Percentiles rank a stretch among this genome's conserved stretches.
These are phyloP conservation scores for Cephalopholis sonnerati DNA, from an alignment of 2,113 vertebrate genomes.

Conservation along the genomic window DNA sequence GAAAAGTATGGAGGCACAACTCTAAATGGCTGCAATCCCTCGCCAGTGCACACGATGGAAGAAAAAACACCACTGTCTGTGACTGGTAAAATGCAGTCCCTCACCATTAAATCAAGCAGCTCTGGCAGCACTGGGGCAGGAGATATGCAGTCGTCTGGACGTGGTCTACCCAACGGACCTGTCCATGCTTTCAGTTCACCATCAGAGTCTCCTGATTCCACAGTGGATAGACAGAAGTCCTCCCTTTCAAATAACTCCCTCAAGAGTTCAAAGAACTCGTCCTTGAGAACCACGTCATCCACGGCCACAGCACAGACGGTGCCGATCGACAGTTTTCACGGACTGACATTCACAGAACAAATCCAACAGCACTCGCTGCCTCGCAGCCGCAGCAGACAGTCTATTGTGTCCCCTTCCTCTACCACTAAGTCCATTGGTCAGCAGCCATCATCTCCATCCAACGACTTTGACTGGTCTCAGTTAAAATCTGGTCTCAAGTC, in stretches of 20 bases:
- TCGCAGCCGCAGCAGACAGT: conserved; percentile 96
- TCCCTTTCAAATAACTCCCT: conserved; percentile 96
- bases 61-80: conserved; percentile 89
- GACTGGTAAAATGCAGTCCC: conserved; percentile 92
- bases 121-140: conserved; percentile 95
- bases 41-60: conserved; percentile 97
- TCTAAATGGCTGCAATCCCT: conserved; percentile 93
- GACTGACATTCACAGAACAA: conserved; percentile 94
- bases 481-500: conserved; percentile 92
- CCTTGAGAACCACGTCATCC: conserved; percentile 94
- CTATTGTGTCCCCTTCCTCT: conserved; percentile 94
- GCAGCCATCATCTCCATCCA: conserved; percentile 90
- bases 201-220: conserved; percentile 96
- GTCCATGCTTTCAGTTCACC: conserved; percentile 96
- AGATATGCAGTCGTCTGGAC: conserved; percentile 89
- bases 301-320: conserved; percentile 97
- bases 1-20: conserved; percentile 95
- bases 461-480: conserved; percentile 96
- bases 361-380: conserved; percentile 98
- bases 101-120: conserved; percentile 96
- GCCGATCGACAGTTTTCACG: conserved; percentile 96
- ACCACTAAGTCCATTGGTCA: conserved; percentile 92
- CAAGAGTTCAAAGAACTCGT: conserved; percentile 98
- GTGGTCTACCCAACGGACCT: conserved; percentile 91
- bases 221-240: conserved; percentile 95